These are phyloP conservation scores for Cyphomyrmex costatus DNA, from an alignment of 1,140 invertebrate genomes.

Conservation along the genomic window DNA sequence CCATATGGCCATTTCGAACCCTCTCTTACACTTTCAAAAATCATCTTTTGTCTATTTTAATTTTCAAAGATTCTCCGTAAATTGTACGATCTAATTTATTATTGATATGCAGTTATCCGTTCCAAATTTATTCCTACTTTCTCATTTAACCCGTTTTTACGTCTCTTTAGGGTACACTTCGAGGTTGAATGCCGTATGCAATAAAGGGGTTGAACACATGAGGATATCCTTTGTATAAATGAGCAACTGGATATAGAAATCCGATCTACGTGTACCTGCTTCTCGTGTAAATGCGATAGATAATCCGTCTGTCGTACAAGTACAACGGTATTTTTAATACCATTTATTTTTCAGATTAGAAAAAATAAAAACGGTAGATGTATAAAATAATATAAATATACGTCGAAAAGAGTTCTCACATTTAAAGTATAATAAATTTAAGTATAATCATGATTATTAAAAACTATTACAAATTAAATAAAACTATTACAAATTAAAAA, in stretches of 20 bases:
- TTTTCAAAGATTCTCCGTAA: neutral
- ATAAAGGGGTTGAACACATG: constrained; percentile 2
- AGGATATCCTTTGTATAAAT: constrained; percentile 22
- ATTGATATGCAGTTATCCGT: constrained; percentile 16
- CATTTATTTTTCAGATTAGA: neutral
- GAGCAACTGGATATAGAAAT: constrained; percentile 23
- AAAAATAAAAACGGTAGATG: neutral
- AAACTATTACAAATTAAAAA: neutral
- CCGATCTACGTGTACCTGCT: constrained; percentile 36
- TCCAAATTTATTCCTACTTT: neutral
- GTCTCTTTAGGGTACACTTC: neutral
- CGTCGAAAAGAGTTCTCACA: neutral
- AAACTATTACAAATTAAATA: neutral
- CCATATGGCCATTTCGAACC: neutral
- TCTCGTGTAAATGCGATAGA: constrained; percentile 9
- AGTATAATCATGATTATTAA: neutral
- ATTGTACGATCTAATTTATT: neutral
- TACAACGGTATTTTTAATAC: constrained; percentile 1
- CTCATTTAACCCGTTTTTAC: neutral
- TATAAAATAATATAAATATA: neutral
- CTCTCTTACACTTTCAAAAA: neutral
- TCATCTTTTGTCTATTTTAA: neutral
- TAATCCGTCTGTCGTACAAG: constrained; percentile 44
- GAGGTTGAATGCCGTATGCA: neutral
- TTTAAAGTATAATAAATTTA: neutral